Evolutionary conservation across 2,888 invertebrate species (phyloP).

Genomic region (Rotaria sp.): DNA sequence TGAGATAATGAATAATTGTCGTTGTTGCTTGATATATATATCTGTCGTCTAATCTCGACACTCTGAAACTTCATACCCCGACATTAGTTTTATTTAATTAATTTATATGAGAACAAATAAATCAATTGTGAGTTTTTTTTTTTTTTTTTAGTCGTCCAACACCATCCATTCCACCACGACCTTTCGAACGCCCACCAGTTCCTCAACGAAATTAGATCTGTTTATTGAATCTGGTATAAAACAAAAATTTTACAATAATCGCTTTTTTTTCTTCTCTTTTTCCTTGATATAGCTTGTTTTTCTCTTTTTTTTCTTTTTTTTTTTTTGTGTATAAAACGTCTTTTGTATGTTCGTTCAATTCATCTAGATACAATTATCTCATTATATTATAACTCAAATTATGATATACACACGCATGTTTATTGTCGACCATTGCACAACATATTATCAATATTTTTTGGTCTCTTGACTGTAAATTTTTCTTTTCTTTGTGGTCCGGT

Average conservation of each 20-base stretch:
- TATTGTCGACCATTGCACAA: background rate
- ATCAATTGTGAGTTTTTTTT: background rate
- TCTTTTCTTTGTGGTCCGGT: background rate
- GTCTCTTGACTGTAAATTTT: background rate
- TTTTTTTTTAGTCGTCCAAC: background rate
- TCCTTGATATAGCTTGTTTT: background rate
- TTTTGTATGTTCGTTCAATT: background rate
- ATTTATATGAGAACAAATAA: background rate
- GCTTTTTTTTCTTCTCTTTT: background rate
- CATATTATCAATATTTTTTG: background rate
- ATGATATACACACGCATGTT: background rate
- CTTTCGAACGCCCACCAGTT: constrained; percentile 19
- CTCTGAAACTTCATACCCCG: no score
- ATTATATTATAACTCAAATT: background rate
- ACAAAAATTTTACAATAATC: background rate
- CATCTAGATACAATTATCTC: constrained; percentile 18
- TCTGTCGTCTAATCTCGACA: no score
- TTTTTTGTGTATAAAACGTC: background rate
- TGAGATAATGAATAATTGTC: background rate
- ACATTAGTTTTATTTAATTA: background rate
- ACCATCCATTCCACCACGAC: constrained; percentile 24
- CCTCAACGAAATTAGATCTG: constrained; percentile 27
- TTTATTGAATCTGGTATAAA: background rate
- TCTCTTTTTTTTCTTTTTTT: background rate
- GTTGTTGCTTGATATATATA: background rate